Evolutionary conservation across 64 coral and sea anemone species (phyloP), one percentile per base, ranked within the genome.

Genomic region (Montipora capricornis): DNA sequence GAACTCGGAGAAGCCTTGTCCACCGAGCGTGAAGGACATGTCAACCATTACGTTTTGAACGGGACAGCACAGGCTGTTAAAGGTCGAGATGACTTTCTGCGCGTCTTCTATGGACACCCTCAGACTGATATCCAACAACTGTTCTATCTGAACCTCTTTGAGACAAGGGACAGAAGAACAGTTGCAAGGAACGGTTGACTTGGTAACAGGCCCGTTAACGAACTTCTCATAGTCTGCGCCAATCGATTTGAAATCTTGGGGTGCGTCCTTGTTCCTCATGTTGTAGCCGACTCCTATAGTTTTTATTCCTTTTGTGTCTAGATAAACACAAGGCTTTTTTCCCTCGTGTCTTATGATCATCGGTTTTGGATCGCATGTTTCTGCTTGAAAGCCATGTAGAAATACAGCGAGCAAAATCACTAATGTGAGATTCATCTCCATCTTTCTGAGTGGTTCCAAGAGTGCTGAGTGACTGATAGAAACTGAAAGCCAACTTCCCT

Each of bases 11-110:
- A 97, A 97, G 17, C 82, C 1, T 6, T n/a, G 8, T 5, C 82
- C 77, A 24, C 95, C 95, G 2, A 97, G 4, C 2, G 92, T 97
- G 68, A 94, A 97, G 1, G 95, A 89, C 95, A 97, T 97, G 84
- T 97, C 95, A 5, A 97, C 95, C 92, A 97, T 94, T 2, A 91
- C 89, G 57, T 97, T 97, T 52, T 97, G 95, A 11, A 97, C 95
- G 22, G 92, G 55, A 29, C 95, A 97, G 62, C 95, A 97, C 13
- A 97, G 82, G 47, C 47, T 78, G 0, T 82, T 66, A 58, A 97
- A 97, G 0, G 95, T 94, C 3, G 87, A 45, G 17, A 97, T 94
- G 6, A 94, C 92, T 53, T 52, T 88, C 76, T 70, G 22, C 0
- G 95, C 95, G 69, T 97, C 95, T 44, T 13, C 60, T 5, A 92